Evolutionary conservation across 2,888 invertebrate genomes (phyloP).

Genomic region (Callyntrura sp.): DNA sequence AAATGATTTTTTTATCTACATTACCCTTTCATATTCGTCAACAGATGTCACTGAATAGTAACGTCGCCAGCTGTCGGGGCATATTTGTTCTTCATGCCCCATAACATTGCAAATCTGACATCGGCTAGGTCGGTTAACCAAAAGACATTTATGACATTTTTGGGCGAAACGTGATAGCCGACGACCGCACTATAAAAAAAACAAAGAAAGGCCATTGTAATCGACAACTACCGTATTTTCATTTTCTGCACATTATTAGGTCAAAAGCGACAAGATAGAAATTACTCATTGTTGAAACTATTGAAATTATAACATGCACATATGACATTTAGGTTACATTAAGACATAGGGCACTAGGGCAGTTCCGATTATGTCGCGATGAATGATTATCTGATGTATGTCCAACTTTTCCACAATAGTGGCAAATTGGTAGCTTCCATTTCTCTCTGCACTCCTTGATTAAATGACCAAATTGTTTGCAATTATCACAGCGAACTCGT

Average conservation of each 20-base stretch:
- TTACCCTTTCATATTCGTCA: constrained; percentile 52
- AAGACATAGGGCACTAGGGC: constrained; percentile 63
- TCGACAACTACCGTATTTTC: neutral
- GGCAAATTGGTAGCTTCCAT: constrained; percentile 57
- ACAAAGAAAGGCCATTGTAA: neutral
- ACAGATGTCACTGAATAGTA: constrained; percentile 67
- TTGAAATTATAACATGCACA: no score
- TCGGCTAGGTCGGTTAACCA: constrained; percentile 19
- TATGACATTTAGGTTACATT: no score
- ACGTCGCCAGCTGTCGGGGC: constrained; percentile 76
- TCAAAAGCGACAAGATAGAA: no score
- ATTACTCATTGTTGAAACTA: no score
- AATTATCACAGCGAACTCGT: constrained; percentile 58
- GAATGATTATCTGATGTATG: constrained; percentile 55
- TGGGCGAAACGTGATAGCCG: constrained; percentile 34
- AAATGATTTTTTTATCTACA: neutral
- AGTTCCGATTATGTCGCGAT: constrained; percentile 32
- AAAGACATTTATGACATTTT: constrained; percentile 57
- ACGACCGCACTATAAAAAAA: constrained; percentile 62
- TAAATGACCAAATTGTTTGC: constrained; percentile 72
- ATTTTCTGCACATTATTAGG: neutral
- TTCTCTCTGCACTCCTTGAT: constrained; percentile 60
- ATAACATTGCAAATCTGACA: constrained; percentile 67
- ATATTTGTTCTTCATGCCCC: constrained; percentile 50
- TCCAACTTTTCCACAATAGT: constrained; percentile 67